phyloP scores from a whole-genome alignment of 2,113 vertebrate genomes.

The Chamaea fasciata region DNA sequence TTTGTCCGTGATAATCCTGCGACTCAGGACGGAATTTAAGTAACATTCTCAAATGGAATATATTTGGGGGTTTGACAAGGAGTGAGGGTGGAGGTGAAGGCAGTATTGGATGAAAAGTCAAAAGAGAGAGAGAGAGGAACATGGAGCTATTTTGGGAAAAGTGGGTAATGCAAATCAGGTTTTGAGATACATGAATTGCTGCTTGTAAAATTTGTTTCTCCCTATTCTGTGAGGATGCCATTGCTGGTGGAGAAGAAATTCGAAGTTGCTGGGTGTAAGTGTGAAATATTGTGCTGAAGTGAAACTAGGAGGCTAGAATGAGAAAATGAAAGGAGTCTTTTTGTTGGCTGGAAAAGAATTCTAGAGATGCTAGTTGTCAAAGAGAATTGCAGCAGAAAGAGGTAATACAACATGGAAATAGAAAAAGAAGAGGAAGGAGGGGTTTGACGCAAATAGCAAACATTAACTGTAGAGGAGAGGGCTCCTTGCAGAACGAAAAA shows the following conservation, averaged over 20 bases:
- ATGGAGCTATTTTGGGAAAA: not conserved
- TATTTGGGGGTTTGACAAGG: not conserved
- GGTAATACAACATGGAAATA: not conserved
- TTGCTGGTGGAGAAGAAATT: not conserved
- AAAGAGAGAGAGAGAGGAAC: not conserved
- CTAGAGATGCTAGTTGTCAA: not conserved
- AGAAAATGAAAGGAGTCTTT: not conserved
- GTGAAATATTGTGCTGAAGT: not conserved
- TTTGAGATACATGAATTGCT: not conserved
- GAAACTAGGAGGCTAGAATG: not conserved
- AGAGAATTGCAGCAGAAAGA: not conserved
- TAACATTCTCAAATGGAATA: not conserved
- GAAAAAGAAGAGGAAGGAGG: not conserved
- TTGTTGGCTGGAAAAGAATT: not conserved
- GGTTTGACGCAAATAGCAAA: not conserved
- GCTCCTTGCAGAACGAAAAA: not conserved
- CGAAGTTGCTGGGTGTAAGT: fast-evolving
- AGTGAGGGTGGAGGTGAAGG: not conserved
- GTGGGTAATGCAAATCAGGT: not conserved
- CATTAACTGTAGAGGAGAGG: not conserved
- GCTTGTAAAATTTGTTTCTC: not conserved
- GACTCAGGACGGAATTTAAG: not conserved
- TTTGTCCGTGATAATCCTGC: not conserved
- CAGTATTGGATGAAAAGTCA: not conserved
- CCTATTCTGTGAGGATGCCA: not conserved